phyloP scores from a whole-genome alignment of 2,113 vertebrate species.

The Cryptomyrus ogoouensis region DNA sequence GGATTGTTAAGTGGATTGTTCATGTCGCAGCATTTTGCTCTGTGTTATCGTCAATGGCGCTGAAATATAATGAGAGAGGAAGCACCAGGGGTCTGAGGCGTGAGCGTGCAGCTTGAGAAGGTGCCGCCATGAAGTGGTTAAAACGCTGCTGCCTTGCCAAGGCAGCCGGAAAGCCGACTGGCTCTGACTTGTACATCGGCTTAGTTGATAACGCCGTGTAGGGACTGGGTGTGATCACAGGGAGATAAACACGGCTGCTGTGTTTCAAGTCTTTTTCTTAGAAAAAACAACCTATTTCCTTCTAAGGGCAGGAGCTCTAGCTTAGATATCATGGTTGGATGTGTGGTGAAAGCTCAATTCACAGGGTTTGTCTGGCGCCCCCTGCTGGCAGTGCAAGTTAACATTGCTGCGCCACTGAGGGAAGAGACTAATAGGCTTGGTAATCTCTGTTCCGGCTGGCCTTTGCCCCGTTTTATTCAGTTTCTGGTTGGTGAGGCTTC shows the following conservation, averaged over 20 bases:
- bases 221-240: not conserved
- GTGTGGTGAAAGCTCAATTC: not conserved
- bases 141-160: not conserved
- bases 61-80: not conserved
- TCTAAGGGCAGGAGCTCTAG: not conserved
- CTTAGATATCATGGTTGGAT: not conserved
- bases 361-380: not conserved
- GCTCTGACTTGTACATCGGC: not conserved
- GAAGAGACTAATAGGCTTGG: not conserved
- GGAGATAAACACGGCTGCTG: not conserved
- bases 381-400: not conserved
- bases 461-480: not conserved
- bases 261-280: not conserved
- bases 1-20: conserved; percentile 13
- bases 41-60: not conserved
- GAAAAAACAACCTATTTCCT: not conserved
- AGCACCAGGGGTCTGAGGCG: not conserved
- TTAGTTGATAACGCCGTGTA: not conserved
- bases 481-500: not conserved
- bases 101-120: not conserved
- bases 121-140: not conserved
- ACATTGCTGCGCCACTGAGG: not conserved
- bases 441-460: not conserved
- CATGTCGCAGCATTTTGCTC: not conserved
- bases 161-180: not conserved